Percentiles rank a stretch among this genome's conserved stretches.
These are phyloP conservation scores for Rhadinocentrus ornatus DNA, from an alignment of 2,797 vertebrate genomes.

Conservation along the genomic window DNA sequence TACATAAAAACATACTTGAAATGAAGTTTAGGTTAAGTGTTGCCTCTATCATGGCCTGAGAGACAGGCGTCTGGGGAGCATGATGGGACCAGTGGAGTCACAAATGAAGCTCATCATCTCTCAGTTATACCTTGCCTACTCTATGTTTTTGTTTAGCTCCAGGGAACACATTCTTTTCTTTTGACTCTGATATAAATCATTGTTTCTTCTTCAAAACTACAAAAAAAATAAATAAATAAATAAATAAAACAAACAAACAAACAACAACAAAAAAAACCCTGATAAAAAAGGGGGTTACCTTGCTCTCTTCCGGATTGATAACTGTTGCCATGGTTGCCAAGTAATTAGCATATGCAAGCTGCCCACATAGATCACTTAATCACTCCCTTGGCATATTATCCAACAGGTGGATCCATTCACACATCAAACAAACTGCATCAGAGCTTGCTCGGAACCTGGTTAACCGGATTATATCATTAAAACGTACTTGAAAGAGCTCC, in stretches of 20 bases:
- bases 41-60: conserved; percentile 8
- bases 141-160: conserved; percentile 18
- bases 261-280: no score
- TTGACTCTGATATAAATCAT: conserved; percentile 14
- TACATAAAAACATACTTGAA: not conserved
- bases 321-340: not conserved
- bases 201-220: not conserved
- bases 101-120: conserved; percentile 53
- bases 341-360: not conserved
- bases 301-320: not conserved
- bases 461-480: not conserved
- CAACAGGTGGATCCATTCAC: not conserved
- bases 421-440: not conserved
- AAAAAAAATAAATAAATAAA: no score
- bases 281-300: not conserved
- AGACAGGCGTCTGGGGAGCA: not conserved
- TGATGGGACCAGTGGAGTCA: conserved; percentile 25
- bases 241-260: no score
- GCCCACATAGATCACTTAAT: not conserved
- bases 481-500: not conserved
- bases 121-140: not conserved
- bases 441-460: not conserved
- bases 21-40: not conserved
- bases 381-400: not conserved
- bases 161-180: conserved; percentile 23